A percentile compares a stretch with the other conserved stretches of the same genome.
Conservation (phyloP, 2,888 invertebrate species). For the Cryptus armator region DNA sequence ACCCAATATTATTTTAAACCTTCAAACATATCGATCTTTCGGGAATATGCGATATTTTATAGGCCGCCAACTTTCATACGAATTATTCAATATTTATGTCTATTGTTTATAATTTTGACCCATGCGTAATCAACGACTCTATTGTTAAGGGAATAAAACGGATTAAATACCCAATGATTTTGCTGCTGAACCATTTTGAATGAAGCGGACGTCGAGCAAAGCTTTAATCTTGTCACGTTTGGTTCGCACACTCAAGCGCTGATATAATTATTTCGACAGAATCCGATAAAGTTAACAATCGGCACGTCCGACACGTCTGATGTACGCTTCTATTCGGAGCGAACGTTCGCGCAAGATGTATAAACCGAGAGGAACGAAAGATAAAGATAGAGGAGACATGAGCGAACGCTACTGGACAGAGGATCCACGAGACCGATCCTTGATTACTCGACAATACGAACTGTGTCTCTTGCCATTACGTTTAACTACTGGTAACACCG, state of each 20-base stretch:
- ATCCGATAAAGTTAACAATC: background rate
- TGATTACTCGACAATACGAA: conserved; percentile 67
- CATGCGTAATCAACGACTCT: background rate
- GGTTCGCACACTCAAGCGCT: background rate
- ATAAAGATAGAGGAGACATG: conserved; percentile 3
- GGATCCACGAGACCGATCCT: conserved; percentile 31
- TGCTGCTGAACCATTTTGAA: background rate
- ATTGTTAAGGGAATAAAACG: background rate
- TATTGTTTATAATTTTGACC: background rate
- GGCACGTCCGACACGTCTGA: background rate
- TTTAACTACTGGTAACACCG: conserved; percentile 50
- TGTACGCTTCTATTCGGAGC: background rate
- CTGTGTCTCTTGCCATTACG: conserved; percentile 61
- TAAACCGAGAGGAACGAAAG: background rate
- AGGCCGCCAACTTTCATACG: too few relatives aligned
- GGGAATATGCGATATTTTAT: too few relatives aligned
- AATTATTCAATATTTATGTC: background rate
- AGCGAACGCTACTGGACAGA: conserved; percentile 2
- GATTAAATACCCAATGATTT: background rate
- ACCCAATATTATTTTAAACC: too few relatives aligned
- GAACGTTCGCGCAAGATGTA: background rate
- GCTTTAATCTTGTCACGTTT: background rate
- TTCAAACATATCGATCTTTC: too few relatives aligned
- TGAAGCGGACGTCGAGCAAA: background rate
- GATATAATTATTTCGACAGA: background rate